A percentile compares a stretch with the other conserved stretches of the same genome.
These are phyloP conservation scores for Phyllostomus discolor DNA, from an alignment of 2,113 vertebrate species.

Conservation along the genomic window DNA sequence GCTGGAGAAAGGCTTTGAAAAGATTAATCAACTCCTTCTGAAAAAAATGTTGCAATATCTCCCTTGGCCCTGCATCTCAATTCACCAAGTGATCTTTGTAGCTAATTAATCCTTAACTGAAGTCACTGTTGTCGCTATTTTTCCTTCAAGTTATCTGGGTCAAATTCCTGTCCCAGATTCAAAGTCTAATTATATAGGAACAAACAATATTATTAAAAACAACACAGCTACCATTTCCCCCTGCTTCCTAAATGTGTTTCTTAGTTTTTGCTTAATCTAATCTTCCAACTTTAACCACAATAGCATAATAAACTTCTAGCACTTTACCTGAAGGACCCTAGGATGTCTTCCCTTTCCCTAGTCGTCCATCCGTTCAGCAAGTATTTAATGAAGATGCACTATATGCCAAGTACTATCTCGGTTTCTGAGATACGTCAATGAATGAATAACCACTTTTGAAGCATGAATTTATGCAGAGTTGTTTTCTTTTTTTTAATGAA, in stretches of 20 bases:
- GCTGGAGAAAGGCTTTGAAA: not conserved
- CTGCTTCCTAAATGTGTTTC: not conserved
- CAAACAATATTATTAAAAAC: constrained; percentile 38
- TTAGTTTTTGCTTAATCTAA: not conserved
- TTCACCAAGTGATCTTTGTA: not conserved
- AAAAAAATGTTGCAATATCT: not conserved
- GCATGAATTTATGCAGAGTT: not conserved
- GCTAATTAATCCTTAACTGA: not conserved
- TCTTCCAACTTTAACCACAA: not conserved
- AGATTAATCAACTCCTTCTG: not conserved
- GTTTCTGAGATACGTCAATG: not conserved
- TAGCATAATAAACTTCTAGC: not conserved
- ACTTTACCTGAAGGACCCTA: not conserved
- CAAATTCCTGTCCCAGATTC: not conserved
- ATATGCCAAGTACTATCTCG: not conserved
- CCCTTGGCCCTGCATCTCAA: not conserved
- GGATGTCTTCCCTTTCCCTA: not conserved
- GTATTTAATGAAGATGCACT: not conserved
- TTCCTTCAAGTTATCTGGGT: not conserved
- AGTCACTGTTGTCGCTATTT: not conserved
- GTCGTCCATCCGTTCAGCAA: not conserved
- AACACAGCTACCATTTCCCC: not conserved
- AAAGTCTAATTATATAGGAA: constrained; percentile 10
- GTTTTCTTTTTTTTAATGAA: not conserved
- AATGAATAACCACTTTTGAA: not conserved